Conservation (phyloP, 2,888 invertebrate species). For the Hypena proboscidalis region DNA sequence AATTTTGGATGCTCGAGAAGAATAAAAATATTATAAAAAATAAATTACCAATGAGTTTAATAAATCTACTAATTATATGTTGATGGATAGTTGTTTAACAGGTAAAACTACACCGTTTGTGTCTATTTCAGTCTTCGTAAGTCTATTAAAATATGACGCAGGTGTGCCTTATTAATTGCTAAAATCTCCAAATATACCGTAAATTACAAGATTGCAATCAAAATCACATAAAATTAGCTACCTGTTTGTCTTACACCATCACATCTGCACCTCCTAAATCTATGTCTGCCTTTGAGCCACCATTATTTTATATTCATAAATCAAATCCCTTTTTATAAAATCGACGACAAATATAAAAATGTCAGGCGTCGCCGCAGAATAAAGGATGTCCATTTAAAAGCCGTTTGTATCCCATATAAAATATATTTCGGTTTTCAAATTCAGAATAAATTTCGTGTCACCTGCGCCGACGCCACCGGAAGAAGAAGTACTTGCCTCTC, state of each 20-base stretch:
- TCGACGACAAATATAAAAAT: slow-evolving; percentile 83
- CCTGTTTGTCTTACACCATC: slow-evolving; percentile 4
- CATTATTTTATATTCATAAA: slow-evolving; percentile 81
- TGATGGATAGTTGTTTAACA: too few relatives aligned
- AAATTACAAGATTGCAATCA: slow-evolving; percentile 6
- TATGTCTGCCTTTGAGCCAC: slow-evolving; percentile 52
- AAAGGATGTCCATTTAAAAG: slow-evolving; percentile 83
- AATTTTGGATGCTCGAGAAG: too few relatives aligned
- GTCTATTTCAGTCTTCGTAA: too few relatives aligned
- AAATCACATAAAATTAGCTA: background rate
- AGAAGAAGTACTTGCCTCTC: slow-evolving; percentile 62
- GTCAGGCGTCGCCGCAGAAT: slow-evolving; percentile 77
- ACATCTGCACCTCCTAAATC: slow-evolving; percentile 31
- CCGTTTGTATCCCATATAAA: slow-evolving; percentile 82
- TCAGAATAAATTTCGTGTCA: slow-evolving; percentile 85
- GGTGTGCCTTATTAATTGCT: too few relatives aligned
- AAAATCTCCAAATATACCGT: background rate
- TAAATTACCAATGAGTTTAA: too few relatives aligned
- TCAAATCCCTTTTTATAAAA: slow-evolving; percentile 73
- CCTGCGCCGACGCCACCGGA: slow-evolving; percentile 82
- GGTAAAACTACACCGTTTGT: too few relatives aligned
- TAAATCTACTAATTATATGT: too few relatives aligned
- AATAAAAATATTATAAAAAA: too few relatives aligned
- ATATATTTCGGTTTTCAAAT: slow-evolving; percentile 84
- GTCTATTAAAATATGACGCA: too few relatives aligned